Conservation (phyloP, 2,888 invertebrate species). For the Homarus gammarus region DNA sequence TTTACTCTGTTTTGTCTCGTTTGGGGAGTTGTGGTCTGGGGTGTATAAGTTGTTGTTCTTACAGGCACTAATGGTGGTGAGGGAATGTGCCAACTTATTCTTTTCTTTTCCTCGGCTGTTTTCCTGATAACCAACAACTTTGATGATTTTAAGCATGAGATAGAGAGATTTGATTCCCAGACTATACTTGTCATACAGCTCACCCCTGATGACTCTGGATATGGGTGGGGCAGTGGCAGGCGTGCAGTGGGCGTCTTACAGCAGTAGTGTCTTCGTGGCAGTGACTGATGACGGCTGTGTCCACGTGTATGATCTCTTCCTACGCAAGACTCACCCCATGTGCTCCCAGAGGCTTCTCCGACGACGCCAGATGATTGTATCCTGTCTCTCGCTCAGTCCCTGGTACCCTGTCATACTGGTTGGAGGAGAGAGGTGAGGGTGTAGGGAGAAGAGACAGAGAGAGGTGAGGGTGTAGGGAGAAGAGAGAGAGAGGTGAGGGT, state of each 20-base stretch:
- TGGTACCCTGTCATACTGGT: conserved; percentile 79
- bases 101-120: neutral
- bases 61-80: too few species aligned
- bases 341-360: conserved; percentile 57
- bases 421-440: conserved; percentile 79
- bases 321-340: conserved; percentile 85
- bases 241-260: conserved; percentile 81
- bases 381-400: conserved; percentile 79
- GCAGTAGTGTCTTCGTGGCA: conserved; percentile 81
- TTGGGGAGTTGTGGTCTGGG: neutral
- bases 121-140: neutral
- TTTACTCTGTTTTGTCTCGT: neutral
- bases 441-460: neutral
- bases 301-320: conserved; percentile 77
- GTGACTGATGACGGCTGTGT: conserved; percentile 80
- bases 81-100: neutral
- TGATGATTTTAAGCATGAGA: neutral
- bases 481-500: too few species aligned
- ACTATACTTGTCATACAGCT: conserved; percentile 77
- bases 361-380: conserved; percentile 77
- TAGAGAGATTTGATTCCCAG: too few species aligned
- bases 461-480: neutral
- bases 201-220: conserved; percentile 80
- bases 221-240: conserved; percentile 80
- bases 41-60: too few species aligned